A percentile compares a stretch with the other conserved stretches of the same genome.
These are phyloP conservation scores for Petaurus breviceps DNA, from an alignment of 2,113 vertebrate genomes.

Conservation along the genomic window DNA sequence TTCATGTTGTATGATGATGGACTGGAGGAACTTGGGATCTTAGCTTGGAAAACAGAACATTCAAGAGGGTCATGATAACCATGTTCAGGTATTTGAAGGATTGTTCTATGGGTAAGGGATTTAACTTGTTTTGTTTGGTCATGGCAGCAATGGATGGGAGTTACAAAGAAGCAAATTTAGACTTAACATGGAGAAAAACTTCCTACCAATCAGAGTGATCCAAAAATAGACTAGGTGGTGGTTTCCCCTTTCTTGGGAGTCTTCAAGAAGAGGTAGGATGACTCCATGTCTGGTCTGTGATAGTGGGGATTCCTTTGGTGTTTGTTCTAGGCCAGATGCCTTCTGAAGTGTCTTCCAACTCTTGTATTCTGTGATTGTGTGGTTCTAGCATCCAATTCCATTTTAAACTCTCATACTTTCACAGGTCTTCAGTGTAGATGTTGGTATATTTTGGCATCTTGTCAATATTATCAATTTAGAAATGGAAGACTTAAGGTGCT, in stretches of 20 bases:
- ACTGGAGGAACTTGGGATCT: too few relatives aligned
- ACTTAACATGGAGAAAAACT: too few relatives aligned
- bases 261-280: too few relatives aligned
- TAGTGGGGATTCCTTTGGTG: not conserved
- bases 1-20: too few relatives aligned
- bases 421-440: not conserved
- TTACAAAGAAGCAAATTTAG: too few relatives aligned
- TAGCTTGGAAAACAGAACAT: too few relatives aligned
- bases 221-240: not conserved
- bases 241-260: not conserved
- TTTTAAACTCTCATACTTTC: not conserved
- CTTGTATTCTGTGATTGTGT: not conserved
- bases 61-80: too few relatives aligned
- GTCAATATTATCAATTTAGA: not conserved
- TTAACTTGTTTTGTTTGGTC: too few relatives aligned
- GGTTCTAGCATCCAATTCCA: not conserved
- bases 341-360: not conserved
- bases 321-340: not conserved
- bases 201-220: not conserved
- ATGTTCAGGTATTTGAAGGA: too few relatives aligned
- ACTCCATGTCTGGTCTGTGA: too few relatives aligned
- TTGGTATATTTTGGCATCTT: not conserved
- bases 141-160: too few relatives aligned
- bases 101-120: too few relatives aligned
- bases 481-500: not conserved